These are phyloP conservation scores for Dufourea novaeangliae DNA, from an alignment of 1,140 invertebrate genomes.

Conservation along the genomic window DNA sequence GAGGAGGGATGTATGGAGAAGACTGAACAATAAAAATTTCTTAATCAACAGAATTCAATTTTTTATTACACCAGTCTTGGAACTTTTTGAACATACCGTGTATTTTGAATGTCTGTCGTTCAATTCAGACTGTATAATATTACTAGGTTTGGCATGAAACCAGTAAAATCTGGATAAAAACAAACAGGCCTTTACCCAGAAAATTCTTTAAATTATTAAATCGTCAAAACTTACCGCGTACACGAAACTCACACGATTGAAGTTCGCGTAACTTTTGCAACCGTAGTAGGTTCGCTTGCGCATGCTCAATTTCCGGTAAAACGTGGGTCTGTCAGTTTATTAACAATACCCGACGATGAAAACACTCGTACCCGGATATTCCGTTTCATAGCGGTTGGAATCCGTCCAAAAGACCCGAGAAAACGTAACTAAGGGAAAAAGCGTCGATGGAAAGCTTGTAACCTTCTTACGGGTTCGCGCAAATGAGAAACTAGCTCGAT, in stretches of 20 bases:
- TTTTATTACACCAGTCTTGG: no score
- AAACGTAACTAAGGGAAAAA: not conserved
- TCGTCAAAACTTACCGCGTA: not conserved
- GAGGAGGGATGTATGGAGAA: no score
- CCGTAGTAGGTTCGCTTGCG: conserved; percentile 42
- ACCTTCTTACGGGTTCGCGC: not conserved
- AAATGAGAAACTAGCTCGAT: no score
- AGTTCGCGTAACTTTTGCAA: conserved; percentile 67
- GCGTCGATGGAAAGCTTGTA: conserved; percentile 17
- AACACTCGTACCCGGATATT: conserved; percentile 22
- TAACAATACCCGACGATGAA: conserved; percentile 1
- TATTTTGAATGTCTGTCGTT: no score
- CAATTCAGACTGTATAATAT: no score
- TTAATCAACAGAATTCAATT: no score
- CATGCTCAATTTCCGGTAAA: conserved; percentile 63
- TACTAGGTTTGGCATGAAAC: no score
- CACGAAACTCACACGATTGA: conserved; percentile 27
- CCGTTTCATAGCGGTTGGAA: not conserved
- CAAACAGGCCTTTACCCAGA: no score
- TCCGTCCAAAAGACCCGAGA: not conserved
- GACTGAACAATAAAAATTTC: no score
- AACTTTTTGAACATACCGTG: no score
- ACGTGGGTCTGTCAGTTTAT: conserved; percentile 21
- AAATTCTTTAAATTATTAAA: no score
- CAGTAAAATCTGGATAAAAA: no score